Conservation (phyloP, 2,888 invertebrate species). For the Drosophila ezoana region DNA sequence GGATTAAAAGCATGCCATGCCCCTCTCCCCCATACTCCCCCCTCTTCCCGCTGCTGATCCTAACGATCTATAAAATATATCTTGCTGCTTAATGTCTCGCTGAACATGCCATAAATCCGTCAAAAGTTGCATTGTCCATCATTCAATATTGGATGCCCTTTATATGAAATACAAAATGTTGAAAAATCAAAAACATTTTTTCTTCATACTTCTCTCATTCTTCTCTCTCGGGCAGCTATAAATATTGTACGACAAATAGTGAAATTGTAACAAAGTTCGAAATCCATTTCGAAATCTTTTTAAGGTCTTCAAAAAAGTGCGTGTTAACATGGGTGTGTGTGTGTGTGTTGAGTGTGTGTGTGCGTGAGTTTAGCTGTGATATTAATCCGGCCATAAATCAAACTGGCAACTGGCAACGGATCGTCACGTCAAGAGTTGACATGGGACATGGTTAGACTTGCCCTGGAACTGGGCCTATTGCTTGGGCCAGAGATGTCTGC, state of each 20-base stretch:
- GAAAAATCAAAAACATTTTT: neutral
- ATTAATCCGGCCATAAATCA: constrained; percentile 73
- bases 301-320: constrained; percentile 52
- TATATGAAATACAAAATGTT: constrained; percentile 16
- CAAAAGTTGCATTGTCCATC: constrained; percentile 29
- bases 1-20: constrained; percentile 1
- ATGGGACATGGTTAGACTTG: constrained; percentile 38
- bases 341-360: neutral
- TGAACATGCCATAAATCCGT: constrained; percentile 38
- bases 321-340: constrained; percentile 35
- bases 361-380: constrained; percentile 40
- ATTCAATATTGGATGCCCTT: constrained; percentile 7
- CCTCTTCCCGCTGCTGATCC: neutral
- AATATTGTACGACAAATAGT: constrained; percentile 57
- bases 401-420: constrained; percentile 32
- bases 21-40: neutral
- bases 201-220: too few species aligned
- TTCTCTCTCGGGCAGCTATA: constrained; percentile 6
- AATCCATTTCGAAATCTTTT: constrained; percentile 74
- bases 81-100: constrained; percentile 7
- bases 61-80: neutral
- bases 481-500: too few species aligned
- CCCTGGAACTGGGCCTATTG: constrained; percentile 17
- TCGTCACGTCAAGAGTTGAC: constrained; percentile 58
- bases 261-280: constrained; percentile 76